A percentile compares a stretch with the other conserved stretches of the same genome.
These are phyloP conservation scores for Macroramphosus scolopax DNA, from an alignment of 2,797 vertebrate genomes.

Conservation along the genomic window DNA sequence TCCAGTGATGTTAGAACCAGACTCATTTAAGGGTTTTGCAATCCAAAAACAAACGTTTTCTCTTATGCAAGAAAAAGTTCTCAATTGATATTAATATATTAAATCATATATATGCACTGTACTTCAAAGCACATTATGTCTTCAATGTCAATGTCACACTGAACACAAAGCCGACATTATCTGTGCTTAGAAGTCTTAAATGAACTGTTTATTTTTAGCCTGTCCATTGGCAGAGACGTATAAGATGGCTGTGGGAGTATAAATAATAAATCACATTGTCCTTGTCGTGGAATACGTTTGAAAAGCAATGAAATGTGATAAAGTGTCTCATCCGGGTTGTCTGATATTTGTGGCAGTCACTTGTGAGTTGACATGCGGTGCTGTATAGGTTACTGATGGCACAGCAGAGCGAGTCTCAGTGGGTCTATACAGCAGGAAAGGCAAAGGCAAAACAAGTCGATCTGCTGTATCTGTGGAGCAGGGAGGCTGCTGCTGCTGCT, in stretches of 20 bases:
- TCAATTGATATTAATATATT: no score
- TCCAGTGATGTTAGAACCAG: slow-evolving; percentile 40
- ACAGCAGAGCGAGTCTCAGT: slow-evolving; percentile 69
- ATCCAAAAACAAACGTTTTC: no score
- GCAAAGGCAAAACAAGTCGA: slow-evolving; percentile 77
- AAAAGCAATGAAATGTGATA: slow-evolving; percentile 85
- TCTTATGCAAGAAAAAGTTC: no score
- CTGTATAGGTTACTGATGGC: slow-evolving; percentile 79
- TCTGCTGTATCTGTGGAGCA: slow-evolving; percentile 66
- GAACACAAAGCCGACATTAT: slow-evolving; percentile 53
- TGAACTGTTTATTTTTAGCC: slow-evolving; percentile 80
- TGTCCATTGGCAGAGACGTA: slow-evolving; percentile 64
- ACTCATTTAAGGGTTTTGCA: slow-evolving; percentile 21
- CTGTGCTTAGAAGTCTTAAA: slow-evolving; percentile 69
- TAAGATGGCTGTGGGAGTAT: slow-evolving; percentile 77
- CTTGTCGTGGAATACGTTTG: slow-evolving; percentile 78
- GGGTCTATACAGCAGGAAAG: slow-evolving; percentile 77
- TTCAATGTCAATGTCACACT: slow-evolving; percentile 42
- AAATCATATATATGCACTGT: no score
- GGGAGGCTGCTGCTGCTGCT: slow-evolving; percentile 23
- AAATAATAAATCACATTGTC: slow-evolving; percentile 83
- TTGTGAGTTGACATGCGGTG: slow-evolving; percentile 76
- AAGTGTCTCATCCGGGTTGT: slow-evolving; percentile 82
- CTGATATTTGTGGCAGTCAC: slow-evolving; percentile 81
- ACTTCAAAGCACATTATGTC: slow-evolving; percentile 33